A percentile compares a stretch with the other conserved stretches of the same genome.
Evolutionary conservation across 37 sponge, comb jelly and placozoan species (phyloP).

Genomic region (Diacarnus erythraeanus): DNA sequence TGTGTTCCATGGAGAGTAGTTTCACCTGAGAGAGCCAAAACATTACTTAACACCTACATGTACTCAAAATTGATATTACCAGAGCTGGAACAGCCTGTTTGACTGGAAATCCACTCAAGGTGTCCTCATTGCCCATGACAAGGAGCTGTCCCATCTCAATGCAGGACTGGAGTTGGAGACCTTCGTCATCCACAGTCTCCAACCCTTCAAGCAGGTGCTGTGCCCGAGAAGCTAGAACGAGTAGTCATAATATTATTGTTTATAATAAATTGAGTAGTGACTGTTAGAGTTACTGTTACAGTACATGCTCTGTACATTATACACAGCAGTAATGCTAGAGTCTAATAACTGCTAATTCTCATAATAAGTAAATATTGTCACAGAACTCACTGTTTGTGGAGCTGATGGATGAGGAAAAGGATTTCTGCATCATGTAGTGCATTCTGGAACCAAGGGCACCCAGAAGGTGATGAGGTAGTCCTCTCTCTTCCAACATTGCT

Average conservation of each 20-base stretch:
- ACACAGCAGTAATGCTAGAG: no score
- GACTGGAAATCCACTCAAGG: conserved; percentile 92
- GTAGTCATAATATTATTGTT: no score
- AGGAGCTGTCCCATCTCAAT: conserved; percentile 90
- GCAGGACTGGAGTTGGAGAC: conserved; percentile 82
- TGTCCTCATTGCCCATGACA: conserved; percentile 98
- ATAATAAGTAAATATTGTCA: not conserved
- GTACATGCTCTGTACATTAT: no score
- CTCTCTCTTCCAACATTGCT: conserved; percentile 84
- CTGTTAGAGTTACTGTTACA: no score
- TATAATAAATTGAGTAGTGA: no score
- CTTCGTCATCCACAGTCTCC: conserved; percentile 70
- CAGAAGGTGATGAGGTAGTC: conserved; percentile 75
- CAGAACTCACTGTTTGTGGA: conserved; percentile 64
- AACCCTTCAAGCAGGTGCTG: conserved; percentile 77
- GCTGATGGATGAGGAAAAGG: conserved; percentile 35
- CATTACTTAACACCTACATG: not conserved
- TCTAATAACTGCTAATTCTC: no score
- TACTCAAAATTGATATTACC: no score
- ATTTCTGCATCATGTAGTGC: conserved; percentile 62
- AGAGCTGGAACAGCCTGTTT: conserved; percentile 89
- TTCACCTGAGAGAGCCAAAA: conserved; percentile 54
- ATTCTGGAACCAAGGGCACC: conserved; percentile 68
- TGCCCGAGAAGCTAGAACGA: conserved; percentile 41
- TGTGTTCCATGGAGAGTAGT: conserved; percentile 82